Conservation (phyloP, 1,140 invertebrate genomes). For the Muscidifurax raptorellus region DNA sequence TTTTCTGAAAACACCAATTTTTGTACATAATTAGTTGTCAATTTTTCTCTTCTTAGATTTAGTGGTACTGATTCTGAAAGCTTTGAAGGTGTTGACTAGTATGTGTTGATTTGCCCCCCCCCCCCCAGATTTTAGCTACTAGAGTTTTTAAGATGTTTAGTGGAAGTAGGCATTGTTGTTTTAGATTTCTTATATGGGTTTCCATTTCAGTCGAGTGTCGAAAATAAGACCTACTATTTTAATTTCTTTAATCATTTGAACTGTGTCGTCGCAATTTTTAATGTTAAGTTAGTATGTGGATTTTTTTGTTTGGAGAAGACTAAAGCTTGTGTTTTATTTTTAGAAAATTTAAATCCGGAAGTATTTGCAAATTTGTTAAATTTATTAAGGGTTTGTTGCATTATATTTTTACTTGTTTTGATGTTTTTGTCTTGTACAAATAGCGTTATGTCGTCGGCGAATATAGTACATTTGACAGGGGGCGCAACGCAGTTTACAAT, state of each 20-base stretch:
- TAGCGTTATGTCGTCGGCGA: background rate
- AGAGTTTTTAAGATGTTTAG: too few relatives aligned
- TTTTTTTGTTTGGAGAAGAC: background rate
- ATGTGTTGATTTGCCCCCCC: too few relatives aligned
- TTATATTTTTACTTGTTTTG: background rate
- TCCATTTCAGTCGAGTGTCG: too few relatives aligned
- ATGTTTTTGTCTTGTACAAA: background rate
- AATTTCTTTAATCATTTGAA: too few relatives aligned
- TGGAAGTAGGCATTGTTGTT: too few relatives aligned
- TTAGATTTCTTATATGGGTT: too few relatives aligned
- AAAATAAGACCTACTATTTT: too few relatives aligned
- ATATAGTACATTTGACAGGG: background rate
- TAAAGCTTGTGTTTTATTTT: slow-evolving; percentile 4
- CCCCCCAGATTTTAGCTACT: too few relatives aligned
- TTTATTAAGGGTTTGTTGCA: background rate
- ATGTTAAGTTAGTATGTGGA: too few relatives aligned
- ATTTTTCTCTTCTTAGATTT: slow-evolving; percentile 11
- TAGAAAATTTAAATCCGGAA: background rate
- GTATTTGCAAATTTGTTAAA: background rate
- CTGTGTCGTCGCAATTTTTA: too few relatives aligned
- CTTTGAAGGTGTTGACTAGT: too few relatives aligned
- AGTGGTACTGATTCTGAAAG: too few relatives aligned
- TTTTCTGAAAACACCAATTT: background rate
- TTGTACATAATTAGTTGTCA: background rate
- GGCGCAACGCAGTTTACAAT: background rate